phyloP scores from a whole-genome alignment of 2,113 vertebrate species.

The Nerophis ophidion region DNA sequence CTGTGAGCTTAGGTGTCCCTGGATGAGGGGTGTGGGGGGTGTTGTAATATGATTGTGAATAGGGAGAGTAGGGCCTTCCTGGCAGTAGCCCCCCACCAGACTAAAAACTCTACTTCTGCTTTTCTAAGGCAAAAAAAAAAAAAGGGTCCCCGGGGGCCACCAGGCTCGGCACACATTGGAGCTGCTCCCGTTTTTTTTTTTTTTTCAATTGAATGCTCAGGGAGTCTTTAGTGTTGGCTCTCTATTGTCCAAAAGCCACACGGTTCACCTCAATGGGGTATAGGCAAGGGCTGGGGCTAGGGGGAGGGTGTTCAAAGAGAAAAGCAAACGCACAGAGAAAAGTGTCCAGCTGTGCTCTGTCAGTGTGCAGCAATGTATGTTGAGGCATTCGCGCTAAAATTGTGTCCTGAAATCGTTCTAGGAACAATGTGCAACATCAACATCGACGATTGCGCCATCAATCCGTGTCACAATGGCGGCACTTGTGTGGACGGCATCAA shows the following conservation, averaged over 20 bases:
- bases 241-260: constrained; percentile 32
- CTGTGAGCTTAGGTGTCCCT: constrained; percentile 46
- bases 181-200: constrained; percentile 16
- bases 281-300: too few species aligned
- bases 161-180: constrained; percentile 36
- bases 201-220: constrained; percentile 33
- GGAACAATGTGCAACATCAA: constrained; percentile 89
- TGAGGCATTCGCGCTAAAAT: not conserved
- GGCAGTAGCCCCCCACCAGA: constrained; percentile 38
- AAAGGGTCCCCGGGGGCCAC: constrained; percentile 46
- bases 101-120: constrained; percentile 45
- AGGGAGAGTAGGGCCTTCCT: constrained; percentile 32
- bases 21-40: constrained; percentile 23
- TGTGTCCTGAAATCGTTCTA: constrained; percentile 44
- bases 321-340: constrained; percentile 13
- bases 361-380: constrained; percentile 17
- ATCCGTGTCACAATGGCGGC: constrained; percentile 88
- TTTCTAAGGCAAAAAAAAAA: constrained; percentile 43
- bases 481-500: constrained; percentile 85
- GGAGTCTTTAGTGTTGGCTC: constrained; percentile 21
- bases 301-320: constrained; percentile 20
- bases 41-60: constrained; percentile 30
- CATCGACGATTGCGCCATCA: constrained; percentile 82
- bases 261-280: constrained; percentile 19
- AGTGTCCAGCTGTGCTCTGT: constrained; percentile 21